Conservation (phyloP, 2,888 invertebrate genomes). For the Trypoxylon attenuatum region DNA sequence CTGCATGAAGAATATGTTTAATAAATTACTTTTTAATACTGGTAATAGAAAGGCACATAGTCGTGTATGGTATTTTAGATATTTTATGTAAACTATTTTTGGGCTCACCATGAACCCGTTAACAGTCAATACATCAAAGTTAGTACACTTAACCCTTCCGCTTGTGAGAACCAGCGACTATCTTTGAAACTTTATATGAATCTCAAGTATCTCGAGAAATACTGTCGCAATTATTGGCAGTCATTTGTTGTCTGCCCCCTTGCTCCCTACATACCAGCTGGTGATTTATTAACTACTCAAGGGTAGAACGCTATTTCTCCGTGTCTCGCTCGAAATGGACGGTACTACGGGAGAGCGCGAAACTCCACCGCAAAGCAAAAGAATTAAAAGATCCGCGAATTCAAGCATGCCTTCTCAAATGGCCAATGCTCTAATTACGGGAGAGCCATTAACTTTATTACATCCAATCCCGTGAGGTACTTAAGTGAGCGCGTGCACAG, state of each 20-base stretch:
- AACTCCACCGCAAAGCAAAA: neutral
- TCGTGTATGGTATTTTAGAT: too few species aligned
- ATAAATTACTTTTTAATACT: too few species aligned
- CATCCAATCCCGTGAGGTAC: slow-evolving; percentile 20
- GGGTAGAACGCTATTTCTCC: neutral
- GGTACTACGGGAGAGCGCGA: neutral
- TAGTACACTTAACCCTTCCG: neutral
- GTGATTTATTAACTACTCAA: neutral
- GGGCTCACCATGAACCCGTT: neutral
- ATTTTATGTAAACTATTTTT: too few species aligned
- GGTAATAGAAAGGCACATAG: too few species aligned
- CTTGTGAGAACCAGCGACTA: neutral
- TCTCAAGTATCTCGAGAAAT: neutral
- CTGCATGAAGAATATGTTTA: too few species aligned
- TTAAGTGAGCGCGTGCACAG: slow-evolving; percentile 12
- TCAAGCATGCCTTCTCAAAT: neutral
- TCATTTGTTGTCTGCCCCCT: neutral
- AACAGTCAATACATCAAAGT: neutral
- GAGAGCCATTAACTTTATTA: slow-evolving; percentile 28
- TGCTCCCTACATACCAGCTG: neutral
- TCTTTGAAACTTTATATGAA: neutral
- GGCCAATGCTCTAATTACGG: slow-evolving; percentile 25
- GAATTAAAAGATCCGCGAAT: neutral
- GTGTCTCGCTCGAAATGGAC: too few species aligned
- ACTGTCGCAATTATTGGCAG: neutral